phyloP scores from a whole-genome alignment of 2,797 vertebrate genomes.

The Lithobates pipiens region DNA sequence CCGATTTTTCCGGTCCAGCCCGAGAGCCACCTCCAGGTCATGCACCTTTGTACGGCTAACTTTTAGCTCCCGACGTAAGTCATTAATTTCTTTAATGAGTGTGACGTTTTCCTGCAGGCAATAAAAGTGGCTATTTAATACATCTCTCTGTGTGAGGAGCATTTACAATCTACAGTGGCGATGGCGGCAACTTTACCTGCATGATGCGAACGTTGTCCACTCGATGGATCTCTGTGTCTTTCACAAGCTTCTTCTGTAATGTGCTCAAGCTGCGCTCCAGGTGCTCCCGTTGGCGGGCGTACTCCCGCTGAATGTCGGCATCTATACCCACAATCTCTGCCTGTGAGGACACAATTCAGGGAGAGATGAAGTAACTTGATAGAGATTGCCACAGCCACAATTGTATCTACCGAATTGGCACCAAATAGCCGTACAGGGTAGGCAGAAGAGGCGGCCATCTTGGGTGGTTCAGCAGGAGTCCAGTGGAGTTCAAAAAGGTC shows the following conservation, averaged over 20 bases:
- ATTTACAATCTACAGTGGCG: not conserved
- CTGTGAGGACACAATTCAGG: conserved; percentile 68
- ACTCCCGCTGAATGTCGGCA: conserved; percentile 78
- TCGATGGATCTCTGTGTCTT: conserved; percentile 80
- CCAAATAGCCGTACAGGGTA: no score
- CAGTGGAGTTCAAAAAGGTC: no score
- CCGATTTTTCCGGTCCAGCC: conserved; percentile 66
- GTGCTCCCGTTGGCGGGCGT: conserved; percentile 78
- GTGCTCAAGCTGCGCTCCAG: conserved; percentile 82
- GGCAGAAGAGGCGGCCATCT: no score
- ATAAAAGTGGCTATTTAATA: not conserved
- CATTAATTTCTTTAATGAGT: conserved; percentile 88
- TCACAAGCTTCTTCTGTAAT: conserved; percentile 80
- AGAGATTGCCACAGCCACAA: not conserved
- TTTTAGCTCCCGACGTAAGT: conserved; percentile 82
- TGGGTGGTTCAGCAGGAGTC: no score
- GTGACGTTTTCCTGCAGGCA: conserved; percentile 85
- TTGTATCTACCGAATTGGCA: not conserved
- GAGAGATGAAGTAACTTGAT: not conserved
- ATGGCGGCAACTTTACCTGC: conserved; percentile 23
- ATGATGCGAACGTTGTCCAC: conserved; percentile 80
- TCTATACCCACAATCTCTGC: conserved; percentile 77
- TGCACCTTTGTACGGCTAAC: conserved; percentile 73
- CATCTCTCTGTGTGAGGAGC: not conserved
- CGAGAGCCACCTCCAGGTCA: conserved; percentile 71